phyloP scores from a whole-genome alignment of 2,888 invertebrate genomes.

The Serripes groenlandicus region DNA sequence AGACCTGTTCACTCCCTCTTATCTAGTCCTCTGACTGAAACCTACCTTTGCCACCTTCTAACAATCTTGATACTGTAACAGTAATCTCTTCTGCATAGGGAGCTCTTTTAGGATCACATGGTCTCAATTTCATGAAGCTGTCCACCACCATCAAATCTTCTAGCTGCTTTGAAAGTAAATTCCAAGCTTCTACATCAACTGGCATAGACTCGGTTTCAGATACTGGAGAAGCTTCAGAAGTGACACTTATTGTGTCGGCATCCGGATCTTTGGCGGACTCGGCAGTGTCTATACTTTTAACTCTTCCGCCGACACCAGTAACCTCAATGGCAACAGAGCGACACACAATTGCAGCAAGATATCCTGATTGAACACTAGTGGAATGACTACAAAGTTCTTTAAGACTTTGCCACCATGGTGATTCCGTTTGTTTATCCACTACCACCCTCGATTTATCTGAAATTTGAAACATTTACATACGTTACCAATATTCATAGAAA shows the following conservation, averaged over 20 bases:
- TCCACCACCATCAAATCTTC: constrained; percentile 93
- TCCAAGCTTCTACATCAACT: constrained; percentile 95
- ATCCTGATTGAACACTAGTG: constrained; percentile 91
- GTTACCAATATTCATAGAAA: too few relatives aligned
- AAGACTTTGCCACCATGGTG: constrained; percentile 94
- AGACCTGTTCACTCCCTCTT: too few relatives aligned
- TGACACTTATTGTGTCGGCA: constrained; percentile 78
- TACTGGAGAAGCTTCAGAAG: constrained; percentile 48
- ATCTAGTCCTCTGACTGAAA: too few relatives aligned
- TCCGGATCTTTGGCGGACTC: constrained; percentile 77
- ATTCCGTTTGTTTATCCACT: constrained; percentile 91
- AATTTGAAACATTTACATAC: too few relatives aligned
- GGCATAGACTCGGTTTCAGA: constrained; percentile 91
- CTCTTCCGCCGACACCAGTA: constrained; percentile 34
- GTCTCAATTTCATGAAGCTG: constrained; percentile 76
- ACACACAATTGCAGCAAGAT: constrained; percentile 94
- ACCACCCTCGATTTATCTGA: constrained; percentile 88
- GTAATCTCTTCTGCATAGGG: constrained; percentile 65
- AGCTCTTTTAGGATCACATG: constrained; percentile 45
- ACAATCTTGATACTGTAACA: constrained; percentile 83
- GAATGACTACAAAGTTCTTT: constrained; percentile 92
- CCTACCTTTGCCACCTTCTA: constrained; percentile 86
- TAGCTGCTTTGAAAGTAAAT: constrained; percentile 93
- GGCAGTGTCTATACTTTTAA: constrained; percentile 13
- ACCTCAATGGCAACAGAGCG: constrained; percentile 89